Evolutionary conservation across 1,140 invertebrate genomes (phyloP).

Genomic region (Aphelenchoides avenae): DNA sequence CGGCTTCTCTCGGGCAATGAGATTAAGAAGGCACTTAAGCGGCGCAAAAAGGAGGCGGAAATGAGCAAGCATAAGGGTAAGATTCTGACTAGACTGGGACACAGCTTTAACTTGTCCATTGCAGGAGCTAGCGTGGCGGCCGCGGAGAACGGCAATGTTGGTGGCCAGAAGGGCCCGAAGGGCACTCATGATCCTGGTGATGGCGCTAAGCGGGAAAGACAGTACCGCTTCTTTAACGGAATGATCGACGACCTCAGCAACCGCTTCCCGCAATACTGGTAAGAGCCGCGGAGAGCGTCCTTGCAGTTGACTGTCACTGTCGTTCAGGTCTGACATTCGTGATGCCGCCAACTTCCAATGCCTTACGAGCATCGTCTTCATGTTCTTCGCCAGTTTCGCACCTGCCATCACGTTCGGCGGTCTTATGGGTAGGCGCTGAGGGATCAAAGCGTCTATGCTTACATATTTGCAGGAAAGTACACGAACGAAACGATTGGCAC

Average conservation of each 20-base stretch:
- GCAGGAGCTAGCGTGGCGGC: not conserved
- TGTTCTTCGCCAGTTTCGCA: conserved; percentile 62
- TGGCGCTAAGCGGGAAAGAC: no score
- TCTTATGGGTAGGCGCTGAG: conserved; percentile 59
- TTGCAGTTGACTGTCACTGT: no score
- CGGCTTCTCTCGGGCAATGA: conserved; percentile 37
- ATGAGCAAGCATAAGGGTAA: no score
- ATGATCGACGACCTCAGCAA: conserved; percentile 59
- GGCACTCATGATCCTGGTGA: no score
- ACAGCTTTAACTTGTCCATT: conserved; percentile 1
- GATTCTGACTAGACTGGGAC: conserved; percentile 3
- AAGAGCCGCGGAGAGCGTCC: no score
- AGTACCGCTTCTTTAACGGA: conserved; percentile 56
- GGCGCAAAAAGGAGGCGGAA: conserved; percentile 21
- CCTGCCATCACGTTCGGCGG: conserved; percentile 63
- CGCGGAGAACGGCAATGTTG: no score
- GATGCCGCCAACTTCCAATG: conserved; percentile 61
- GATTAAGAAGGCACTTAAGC: conserved; percentile 41
- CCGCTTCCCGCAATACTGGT: conserved; percentile 73
- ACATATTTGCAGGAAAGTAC: conserved; percentile 69
- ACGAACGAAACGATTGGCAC: conserved; percentile 83
- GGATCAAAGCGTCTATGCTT: no score
- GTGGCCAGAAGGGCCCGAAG: no score
- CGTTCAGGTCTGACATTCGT: conserved; percentile 59
- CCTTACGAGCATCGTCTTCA: conserved; percentile 60